Percentiles rank a stretch among this genome's conserved stretches.
These are phyloP conservation scores for Mimas tiliae DNA, from an alignment of 2,888 invertebrate species.

Conservation along the genomic window DNA sequence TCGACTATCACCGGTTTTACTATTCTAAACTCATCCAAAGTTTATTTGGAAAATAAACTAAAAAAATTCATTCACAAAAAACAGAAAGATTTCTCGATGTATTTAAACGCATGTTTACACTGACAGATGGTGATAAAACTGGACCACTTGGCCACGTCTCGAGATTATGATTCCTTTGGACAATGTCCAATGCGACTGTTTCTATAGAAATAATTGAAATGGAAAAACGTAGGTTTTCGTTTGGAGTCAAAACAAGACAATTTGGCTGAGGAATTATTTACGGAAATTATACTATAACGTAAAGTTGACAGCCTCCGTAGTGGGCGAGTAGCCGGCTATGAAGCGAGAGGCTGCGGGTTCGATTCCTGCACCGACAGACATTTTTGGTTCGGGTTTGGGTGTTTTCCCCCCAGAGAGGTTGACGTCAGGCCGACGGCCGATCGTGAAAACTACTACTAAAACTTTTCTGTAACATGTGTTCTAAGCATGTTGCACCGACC, in stretches of 20 bases:
- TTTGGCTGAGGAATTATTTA: conserved; percentile 4
- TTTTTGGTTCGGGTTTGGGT: no score
- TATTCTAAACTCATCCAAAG: background rate
- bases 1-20: no score
- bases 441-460: no score
- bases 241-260: conserved; percentile 3
- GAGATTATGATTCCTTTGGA: background rate
- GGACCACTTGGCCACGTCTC: background rate
- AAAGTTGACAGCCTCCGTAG: no score
- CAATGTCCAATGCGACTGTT: conserved; percentile 8
- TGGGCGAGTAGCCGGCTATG: no score
- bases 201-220: conserved; percentile 7
- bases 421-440: no score
- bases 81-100: background rate
- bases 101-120: background rate
- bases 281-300: background rate
- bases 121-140: background rate
- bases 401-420: no score
- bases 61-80: conserved; percentile 7
- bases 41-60: background rate
- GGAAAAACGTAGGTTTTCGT: background rate
- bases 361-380: no score
- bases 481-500: no score
- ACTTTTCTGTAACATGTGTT: no score
- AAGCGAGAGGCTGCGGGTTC: no score